These are phyloP conservation scores for Machaerirhynchus nigripectus DNA, from an alignment of 2,113 vertebrate species.

Conservation along the genomic window DNA sequence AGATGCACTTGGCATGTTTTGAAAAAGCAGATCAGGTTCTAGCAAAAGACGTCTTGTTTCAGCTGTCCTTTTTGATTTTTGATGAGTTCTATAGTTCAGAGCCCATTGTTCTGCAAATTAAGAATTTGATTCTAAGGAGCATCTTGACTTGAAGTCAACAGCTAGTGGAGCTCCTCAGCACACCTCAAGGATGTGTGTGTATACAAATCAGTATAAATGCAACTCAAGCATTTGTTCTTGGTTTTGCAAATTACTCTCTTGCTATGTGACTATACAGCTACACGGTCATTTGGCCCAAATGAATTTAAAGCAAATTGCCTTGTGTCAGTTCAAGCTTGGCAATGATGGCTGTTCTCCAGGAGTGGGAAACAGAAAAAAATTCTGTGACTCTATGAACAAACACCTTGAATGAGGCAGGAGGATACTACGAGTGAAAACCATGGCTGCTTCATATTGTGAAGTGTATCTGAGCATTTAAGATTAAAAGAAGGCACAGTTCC, in stretches of 20 bases:
- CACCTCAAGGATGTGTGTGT: fast-evolving
- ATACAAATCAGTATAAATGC: not conserved
- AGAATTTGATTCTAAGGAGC: not conserved
- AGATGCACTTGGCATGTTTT: not conserved
- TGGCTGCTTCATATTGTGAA: not conserved
- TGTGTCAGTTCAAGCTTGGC: not conserved
- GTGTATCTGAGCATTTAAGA: not conserved
- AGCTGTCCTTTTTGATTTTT: not conserved
- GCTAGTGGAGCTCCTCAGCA: not conserved
- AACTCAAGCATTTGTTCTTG: not conserved
- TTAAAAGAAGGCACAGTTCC: not conserved
- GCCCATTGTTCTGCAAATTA: not conserved
- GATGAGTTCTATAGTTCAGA: not conserved
- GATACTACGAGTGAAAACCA: not conserved
- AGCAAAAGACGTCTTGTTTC: not conserved
- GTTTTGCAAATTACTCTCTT: not conserved
- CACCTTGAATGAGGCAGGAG: not conserved
- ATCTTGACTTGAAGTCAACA: not conserved
- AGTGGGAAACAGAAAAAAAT: not conserved
- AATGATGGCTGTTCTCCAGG: not conserved
- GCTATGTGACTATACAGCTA: not conserved
- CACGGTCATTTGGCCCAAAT: not conserved
- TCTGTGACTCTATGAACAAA: not conserved
- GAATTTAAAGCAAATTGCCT: not conserved
- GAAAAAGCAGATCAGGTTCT: not conserved